Evolutionary conservation across 2,888 invertebrate genomes (phyloP).

Genomic region (Petrophora chlorosata): DNA sequence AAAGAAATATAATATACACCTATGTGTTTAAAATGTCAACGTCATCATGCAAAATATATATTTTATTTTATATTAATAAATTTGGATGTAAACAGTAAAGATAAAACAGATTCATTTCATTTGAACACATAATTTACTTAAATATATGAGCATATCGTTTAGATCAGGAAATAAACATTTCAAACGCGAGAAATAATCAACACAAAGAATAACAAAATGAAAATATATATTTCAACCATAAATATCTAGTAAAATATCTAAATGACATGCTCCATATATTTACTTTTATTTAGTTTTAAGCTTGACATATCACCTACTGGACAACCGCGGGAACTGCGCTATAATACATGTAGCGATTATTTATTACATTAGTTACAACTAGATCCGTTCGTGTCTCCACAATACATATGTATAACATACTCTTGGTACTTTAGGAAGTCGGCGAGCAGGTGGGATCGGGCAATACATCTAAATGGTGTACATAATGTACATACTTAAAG

Average conservation of each 20-base stretch:
- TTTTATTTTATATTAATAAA: conserved; percentile 48
- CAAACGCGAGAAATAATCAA: conserved; percentile 29
- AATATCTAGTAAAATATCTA: conserved; percentile 19
- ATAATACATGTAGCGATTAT: conserved; percentile 18
- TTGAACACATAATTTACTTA: conserved; percentile 74
- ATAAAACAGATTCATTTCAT: conserved; percentile 57
- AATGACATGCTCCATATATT: conserved; percentile 39
- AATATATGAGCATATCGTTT: conserved; percentile 53
- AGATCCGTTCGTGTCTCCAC: conserved; percentile 7
- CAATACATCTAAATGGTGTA: too few species aligned
- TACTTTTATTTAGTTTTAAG: conserved; percentile 30
- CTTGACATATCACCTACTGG: conserved; percentile 28
- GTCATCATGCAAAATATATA: conserved; percentile 42
- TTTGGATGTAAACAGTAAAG: conserved; percentile 58
- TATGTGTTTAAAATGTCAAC: conserved; percentile 61
- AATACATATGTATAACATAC: not conserved
- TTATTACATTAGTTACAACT: conserved; percentile 6
- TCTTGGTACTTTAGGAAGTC: not conserved
- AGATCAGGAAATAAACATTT: conserved; percentile 26
- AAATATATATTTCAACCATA: conserved; percentile 25
- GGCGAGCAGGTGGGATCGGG: too few species aligned
- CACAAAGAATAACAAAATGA: conserved; percentile 30
- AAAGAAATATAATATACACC: conserved; percentile 41
- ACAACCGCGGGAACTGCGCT: conserved; percentile 20
- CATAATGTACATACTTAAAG: too few species aligned